Base-by-base conservation (phyloP, 2,888 invertebrate species). In the Sarcophaga variegata region DNA sequence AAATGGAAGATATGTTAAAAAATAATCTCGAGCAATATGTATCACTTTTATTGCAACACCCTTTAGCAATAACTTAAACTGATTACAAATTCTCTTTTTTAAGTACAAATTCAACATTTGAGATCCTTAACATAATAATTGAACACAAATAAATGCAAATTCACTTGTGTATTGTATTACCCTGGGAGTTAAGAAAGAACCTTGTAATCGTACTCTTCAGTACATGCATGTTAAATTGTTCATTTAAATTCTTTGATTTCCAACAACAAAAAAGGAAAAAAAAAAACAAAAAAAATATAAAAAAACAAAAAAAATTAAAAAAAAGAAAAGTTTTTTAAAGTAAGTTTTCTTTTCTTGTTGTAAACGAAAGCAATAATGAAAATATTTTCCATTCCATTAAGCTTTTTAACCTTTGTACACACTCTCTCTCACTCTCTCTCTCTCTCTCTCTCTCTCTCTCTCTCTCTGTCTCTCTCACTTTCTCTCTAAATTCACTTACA, bases 401-500 rank as follows among this genome's bases (percentile, higher is more conserved):
- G 45, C n/a, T 78, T 25, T 12, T 6, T 60, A 47, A 49, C n/a
- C 3, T 22, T 22, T 54, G 14, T 54, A 69, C 17, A 47, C 12
- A 60, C n/a, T n/a, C 47, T 37, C 67, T 45, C 45, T 47, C 69
- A 1, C 12, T 45, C n/a, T 45, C 45, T 47, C 60, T 12, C 37
- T 60, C 60, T 3, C 22, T 25, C 12, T 37, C n/a, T 22, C 47
- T 20, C 37, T 60, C 60, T 3, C 22, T 25, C 12, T 37, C n/a
- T 22, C 47, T 20, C 67, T 20, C 20, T 20, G 20, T 20, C 37
- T 60, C 60, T 3, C 22, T 25, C 12, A 22, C n/a, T 22, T 25
- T 20, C 67, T 45, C 45, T 60, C 69, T 12, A 67, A 78, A 69
- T 47, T 69, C 76, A n/a, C 45, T 70, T 69, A 69, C 49, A 69